Evolutionary conservation across 1,140 invertebrate species (phyloP).

Genomic region (Drosophila nannoptera): DNA sequence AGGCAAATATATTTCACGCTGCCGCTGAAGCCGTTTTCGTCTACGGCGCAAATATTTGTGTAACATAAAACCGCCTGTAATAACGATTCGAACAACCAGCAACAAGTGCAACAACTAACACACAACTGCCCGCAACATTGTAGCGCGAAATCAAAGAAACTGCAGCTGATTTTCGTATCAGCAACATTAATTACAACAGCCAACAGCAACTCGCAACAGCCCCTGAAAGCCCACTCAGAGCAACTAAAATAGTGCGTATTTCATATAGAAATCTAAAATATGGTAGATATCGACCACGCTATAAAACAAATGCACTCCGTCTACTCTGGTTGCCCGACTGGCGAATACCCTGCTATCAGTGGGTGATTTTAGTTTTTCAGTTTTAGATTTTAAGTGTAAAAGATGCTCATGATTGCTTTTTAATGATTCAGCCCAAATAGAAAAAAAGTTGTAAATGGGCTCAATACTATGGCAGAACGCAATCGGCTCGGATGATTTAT

Average conservation of each 20-base stretch:
- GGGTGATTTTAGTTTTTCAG: no score
- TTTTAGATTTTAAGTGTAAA: no score
- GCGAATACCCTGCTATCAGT: background rate
- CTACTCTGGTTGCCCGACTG: background rate
- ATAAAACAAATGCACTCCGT: background rate
- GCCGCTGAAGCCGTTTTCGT: constrained; percentile 52
- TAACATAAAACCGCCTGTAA: constrained; percentile 71
- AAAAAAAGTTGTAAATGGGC: background rate
- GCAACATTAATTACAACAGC: constrained; percentile 76
- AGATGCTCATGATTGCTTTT: background rate
- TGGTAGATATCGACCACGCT: constrained; percentile 33
- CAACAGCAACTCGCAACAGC: constrained; percentile 36
- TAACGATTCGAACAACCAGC: constrained; percentile 29
- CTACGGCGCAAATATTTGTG: constrained; percentile 70
- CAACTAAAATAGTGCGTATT: constrained; percentile 42
- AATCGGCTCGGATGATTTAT: constrained; percentile 14
- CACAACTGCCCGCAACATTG: constrained; percentile 33
- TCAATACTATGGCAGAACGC: background rate
- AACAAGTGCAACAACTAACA: constrained; percentile 44
- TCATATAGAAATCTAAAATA: constrained; percentile 15
- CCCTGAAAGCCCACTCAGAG: constrained; percentile 48
- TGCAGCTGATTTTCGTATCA: constrained; percentile 62
- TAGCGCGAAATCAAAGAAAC: constrained; percentile 50
- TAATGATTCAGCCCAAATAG: background rate
- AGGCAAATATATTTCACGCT: constrained; percentile 60